Base-by-base conservation (phyloP, 2,797 vertebrate genomes). In the Acrossocheilus fasciatus region DNA sequence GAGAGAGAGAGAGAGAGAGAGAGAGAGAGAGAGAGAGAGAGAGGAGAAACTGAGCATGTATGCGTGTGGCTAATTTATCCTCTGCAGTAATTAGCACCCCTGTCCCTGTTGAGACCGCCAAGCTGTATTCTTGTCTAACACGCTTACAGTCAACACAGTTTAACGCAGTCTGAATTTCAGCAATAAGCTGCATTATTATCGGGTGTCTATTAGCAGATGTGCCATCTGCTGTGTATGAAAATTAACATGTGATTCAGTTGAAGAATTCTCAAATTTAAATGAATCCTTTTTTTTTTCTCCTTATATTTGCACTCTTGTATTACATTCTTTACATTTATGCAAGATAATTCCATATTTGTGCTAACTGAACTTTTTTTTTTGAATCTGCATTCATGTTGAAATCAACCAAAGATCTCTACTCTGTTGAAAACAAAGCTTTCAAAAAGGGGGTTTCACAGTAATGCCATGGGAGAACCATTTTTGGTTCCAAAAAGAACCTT, bases 21-120 rank as follows among this genome's bases (percentile, higher is more conserved):
- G 47, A 8, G 70, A 75, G n/a, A 69, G n/a, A 77, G 73, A 78
- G 80, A 66, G 52, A 64, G 47, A 8, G 70, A 75, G n/a, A 69
- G n/a, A 77, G 5, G 39, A 41, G 15, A 87, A 69, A 45, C 41
- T 50, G 54, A 62, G 64, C 52, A 54, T 85, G 83, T 77, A 30
- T 83, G 36, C 8, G 12, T 74, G 75, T 30, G 80, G 80, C 36
- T 90, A 82, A 87, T 86, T 86, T 74, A 52, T 52, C 80, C 86
- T 82, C 68, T 39, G 23, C 62, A 81, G 62, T 87, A 88, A 91
- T 90, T 90, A 91, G 83, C 88, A 79, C 81, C 84, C 68, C 81
- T 72, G 74, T 89, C 83, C 88, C 89, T 43, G 76, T 59, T 87
- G 87, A 89, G 50, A 78, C 36, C 9, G 64, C 62, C 52, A 47